phyloP scores from a whole-genome alignment of 2,797 vertebrate species.

The Synaphobranchus kaupii region DNA sequence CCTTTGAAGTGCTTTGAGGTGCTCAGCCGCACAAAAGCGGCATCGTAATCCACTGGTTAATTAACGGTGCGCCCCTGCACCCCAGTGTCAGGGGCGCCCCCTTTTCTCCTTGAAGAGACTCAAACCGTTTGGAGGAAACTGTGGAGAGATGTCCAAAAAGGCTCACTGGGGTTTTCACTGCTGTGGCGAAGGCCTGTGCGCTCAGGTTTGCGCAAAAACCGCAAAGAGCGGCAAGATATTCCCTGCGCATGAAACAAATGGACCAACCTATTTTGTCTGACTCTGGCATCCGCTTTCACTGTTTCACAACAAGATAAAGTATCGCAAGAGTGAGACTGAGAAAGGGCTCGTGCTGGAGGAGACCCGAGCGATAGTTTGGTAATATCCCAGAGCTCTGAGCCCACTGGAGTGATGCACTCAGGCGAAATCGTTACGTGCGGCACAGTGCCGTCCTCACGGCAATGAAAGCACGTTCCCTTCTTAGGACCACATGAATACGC shows the following conservation, averaged over 20 bases:
- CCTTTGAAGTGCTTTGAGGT: slow-evolving; percentile 83
- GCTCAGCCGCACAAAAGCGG: slow-evolving; percentile 76
- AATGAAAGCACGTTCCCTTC: slow-evolving; percentile 51
- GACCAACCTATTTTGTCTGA: not conserved
- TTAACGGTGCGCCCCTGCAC: slow-evolving; percentile 70
- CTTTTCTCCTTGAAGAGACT: slow-evolving; percentile 65
- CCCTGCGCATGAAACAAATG: not conserved
- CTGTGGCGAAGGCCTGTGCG: slow-evolving; percentile 42
- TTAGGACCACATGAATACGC: slow-evolving; percentile 49
- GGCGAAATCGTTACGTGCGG: slow-evolving; percentile 31
- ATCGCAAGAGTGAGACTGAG: not conserved
- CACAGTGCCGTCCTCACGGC: slow-evolving; percentile 44
- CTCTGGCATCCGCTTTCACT: slow-evolving; percentile 1
- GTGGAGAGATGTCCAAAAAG: slow-evolving; percentile 56
- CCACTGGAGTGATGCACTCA: not conserved
- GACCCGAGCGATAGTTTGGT: not conserved
- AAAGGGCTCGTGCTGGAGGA: not conserved
- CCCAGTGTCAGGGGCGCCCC: slow-evolving; percentile 73
- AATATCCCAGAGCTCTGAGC: not conserved
- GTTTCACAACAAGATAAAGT: slow-evolving; percentile 7
- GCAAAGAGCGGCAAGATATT: not conserved
- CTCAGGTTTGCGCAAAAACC: not conserved
- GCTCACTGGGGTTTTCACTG: slow-evolving; percentile 51
- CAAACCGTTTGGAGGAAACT: slow-evolving; percentile 66
- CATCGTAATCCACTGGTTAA: slow-evolving; percentile 83